These are phyloP conservation scores for Drosophila flavopinicola DNA, from an alignment of 2,888 invertebrate genomes.

Conservation along the genomic window DNA sequence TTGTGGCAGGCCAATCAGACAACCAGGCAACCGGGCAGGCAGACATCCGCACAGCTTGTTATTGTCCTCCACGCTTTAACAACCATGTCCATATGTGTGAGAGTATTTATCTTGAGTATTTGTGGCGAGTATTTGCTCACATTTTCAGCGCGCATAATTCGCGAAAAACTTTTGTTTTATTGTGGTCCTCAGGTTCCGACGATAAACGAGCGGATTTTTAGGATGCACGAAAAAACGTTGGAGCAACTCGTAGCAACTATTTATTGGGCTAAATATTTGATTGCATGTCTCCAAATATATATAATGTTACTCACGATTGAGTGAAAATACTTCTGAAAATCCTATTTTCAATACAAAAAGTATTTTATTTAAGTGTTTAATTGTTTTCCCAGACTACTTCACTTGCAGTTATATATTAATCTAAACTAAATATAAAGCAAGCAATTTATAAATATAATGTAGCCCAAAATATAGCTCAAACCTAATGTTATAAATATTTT, in stretches of 20 bases:
- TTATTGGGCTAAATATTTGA: background rate
- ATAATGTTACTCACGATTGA: no score
- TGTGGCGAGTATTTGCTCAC: slow-evolving; percentile 32
- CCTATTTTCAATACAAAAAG: no score
- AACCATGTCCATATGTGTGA: slow-evolving; percentile 50
- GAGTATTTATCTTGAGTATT: slow-evolving; percentile 50
- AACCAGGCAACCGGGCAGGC: slow-evolving; percentile 27
- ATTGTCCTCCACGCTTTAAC: slow-evolving; percentile 31
- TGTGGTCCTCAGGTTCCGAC: background rate
- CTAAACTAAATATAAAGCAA: no score
- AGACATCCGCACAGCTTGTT: slow-evolving; percentile 26
- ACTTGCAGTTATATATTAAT: no score
- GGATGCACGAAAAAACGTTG: background rate
- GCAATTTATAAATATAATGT: no score
- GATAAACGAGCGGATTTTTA: slow-evolving; percentile 7
- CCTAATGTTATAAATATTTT: no score
- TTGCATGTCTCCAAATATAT: background rate
- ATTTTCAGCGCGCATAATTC: slow-evolving; percentile 33
- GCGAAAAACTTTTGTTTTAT: slow-evolving; percentile 28
- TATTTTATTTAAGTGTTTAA: no score
- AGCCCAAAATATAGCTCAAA: no score
- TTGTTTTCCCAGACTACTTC: no score
- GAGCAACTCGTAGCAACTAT: no score
- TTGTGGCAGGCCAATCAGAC: slow-evolving; percentile 52
- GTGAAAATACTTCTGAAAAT: no score